Conservation (phyloP, 2,797 vertebrate species). For the Squalus acanthias region DNA sequence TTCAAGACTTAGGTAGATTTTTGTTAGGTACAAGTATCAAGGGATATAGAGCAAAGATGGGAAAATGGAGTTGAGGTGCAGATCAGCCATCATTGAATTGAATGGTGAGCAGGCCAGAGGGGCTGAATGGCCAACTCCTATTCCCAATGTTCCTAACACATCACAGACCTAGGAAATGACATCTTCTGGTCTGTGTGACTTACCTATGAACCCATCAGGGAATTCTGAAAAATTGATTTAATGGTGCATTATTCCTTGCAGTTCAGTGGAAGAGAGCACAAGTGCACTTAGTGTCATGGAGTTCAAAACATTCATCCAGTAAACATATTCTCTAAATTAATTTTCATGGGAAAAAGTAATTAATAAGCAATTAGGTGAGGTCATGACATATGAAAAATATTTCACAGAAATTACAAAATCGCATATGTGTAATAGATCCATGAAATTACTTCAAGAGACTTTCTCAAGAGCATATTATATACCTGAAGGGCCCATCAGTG, state of each 20-base stretch:
- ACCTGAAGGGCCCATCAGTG: neutral
- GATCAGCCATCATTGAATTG: neutral
- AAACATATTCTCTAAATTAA: neutral
- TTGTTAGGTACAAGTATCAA: neutral
- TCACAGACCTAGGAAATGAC: neutral
- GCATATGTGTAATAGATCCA: neutral
- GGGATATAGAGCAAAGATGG: neutral
- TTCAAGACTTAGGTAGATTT: neutral
- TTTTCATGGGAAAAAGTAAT: neutral
- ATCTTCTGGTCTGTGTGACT: neutral
- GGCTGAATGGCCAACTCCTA: neutral
- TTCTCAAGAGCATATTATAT: too few relatives aligned
- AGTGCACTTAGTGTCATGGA: neutral
- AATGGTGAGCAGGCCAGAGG: neutral
- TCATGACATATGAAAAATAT: neutral
- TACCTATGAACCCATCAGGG: neutral
- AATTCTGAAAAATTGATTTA: neutral
- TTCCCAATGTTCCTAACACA: neutral
- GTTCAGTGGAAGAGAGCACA: neutral
- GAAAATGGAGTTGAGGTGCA: neutral
- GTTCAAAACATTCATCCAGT: neutral
- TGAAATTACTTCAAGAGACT: neutral
- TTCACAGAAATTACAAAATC: neutral
- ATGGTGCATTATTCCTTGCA: neutral
- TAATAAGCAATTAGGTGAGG: neutral